phyloP scores from a whole-genome alignment of 2,113 vertebrate genomes.

The Alethe castanea region DNA sequence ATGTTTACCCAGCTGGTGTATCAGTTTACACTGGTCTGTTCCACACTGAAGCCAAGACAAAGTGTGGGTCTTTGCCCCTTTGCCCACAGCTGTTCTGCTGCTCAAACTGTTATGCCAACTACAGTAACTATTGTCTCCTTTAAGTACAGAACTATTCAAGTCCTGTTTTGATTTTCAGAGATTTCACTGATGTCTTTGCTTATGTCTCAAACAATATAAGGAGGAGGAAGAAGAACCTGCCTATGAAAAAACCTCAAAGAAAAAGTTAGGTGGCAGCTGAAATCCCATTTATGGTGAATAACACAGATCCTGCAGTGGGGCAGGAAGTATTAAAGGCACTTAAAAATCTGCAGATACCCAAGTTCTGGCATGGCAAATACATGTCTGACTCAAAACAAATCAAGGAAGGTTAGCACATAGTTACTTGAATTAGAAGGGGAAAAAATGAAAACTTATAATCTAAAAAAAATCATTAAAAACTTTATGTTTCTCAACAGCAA shows the following conservation, averaged over 20 bases:
- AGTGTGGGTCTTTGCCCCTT: neutral
- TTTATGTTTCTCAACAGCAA: neutral
- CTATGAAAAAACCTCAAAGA: neutral
- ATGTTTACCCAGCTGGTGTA: neutral
- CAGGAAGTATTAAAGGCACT: neutral
- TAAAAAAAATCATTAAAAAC: neutral
- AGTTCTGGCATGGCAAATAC: neutral
- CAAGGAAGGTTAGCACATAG: neutral
- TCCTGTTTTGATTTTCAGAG: neutral
- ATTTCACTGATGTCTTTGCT: neutral
- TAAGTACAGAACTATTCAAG: neutral
- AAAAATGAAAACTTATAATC: neutral
- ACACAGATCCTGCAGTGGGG: neutral
- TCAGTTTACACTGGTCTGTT: neutral
- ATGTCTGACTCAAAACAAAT: neutral
- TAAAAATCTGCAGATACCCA: neutral
- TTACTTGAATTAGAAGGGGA: neutral
- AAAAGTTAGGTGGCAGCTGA: neutral
- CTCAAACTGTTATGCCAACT: neutral
- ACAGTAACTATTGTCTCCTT: neutral
- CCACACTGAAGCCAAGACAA: neutral
- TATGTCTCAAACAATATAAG: neutral
- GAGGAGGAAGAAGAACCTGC: neutral
- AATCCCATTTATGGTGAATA: neutral
- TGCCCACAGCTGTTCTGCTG: neutral